phyloP scores from a whole-genome alignment of 1,140 invertebrate species.

The Pseudomyrmex pallidus region DNA sequence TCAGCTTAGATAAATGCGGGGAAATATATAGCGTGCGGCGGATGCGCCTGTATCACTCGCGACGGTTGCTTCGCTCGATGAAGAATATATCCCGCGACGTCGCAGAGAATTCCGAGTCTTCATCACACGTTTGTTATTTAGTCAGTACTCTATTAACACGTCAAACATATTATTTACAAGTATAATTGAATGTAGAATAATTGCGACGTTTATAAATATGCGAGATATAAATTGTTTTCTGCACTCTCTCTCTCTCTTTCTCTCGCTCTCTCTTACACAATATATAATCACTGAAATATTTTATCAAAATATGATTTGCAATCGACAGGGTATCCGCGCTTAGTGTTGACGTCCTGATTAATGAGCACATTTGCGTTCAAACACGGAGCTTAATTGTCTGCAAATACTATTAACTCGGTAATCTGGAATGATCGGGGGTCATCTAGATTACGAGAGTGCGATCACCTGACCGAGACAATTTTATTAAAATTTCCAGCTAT shows the following conservation, averaged over 20 bases:
- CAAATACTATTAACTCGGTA: constrained; percentile 39
- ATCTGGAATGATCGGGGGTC: neutral
- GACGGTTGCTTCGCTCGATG: neutral
- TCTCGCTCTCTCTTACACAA: no score
- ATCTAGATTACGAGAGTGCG: neutral
- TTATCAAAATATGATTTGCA: constrained; percentile 14
- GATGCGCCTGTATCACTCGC: neutral
- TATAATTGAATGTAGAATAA: neutral
- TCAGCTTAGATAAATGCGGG: constrained; percentile 1
- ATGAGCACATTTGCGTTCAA: constrained; percentile 24
- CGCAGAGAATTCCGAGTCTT: neutral
- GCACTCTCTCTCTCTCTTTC: no score
- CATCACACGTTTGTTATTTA: neutral
- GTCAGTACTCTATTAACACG: no score
- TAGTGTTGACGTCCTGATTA: constrained; percentile 9
- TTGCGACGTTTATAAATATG: neutral
- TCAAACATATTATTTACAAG: no score
- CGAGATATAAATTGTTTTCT: neutral
- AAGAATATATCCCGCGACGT: neutral
- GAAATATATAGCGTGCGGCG: neutral
- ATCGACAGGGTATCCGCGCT: neutral
- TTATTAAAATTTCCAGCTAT: constrained; percentile 37
- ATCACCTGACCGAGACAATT: neutral
- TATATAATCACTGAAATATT: neutral
- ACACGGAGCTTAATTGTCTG: constrained; percentile 40